Evolutionary conservation across 2,113 vertebrate genomes (phyloP).

Genomic region (Melanerpes formicivorus): DNA sequence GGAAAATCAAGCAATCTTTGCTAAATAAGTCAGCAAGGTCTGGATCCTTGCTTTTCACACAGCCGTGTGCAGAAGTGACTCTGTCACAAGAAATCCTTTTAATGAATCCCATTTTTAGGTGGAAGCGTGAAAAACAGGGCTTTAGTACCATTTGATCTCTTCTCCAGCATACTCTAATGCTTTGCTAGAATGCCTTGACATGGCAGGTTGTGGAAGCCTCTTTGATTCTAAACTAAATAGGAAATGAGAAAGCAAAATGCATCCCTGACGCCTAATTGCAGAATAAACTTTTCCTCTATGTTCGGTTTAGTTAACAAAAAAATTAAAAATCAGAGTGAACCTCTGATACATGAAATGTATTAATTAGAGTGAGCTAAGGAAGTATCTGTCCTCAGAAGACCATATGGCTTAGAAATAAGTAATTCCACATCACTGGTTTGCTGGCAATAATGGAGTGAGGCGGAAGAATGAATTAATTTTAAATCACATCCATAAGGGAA

Average conservation of each 20-base stretch:
- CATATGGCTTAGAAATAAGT: slow-evolving; percentile 67
- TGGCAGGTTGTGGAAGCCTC: background rate
- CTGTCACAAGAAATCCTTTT: slow-evolving; percentile 25
- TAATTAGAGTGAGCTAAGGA: slow-evolving; percentile 56
- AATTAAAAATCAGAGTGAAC: slow-evolving; percentile 14
- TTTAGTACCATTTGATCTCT: slow-evolving; percentile 11
- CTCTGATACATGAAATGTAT: slow-evolving; percentile 37
- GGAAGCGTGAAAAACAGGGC: background rate
- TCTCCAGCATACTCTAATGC: background rate
- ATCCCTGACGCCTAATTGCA: background rate
- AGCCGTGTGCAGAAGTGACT: background rate
- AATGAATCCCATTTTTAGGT: slow-evolving; percentile 36
- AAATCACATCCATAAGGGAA: slow-evolving; percentile 66
- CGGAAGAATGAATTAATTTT: slow-evolving; percentile 68
- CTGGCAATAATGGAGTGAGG: slow-evolving; percentile 64
- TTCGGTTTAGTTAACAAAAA: background rate
- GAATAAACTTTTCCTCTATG: slow-evolving; percentile 20
- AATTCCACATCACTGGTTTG: slow-evolving; percentile 72
- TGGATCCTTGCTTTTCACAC: background rate
- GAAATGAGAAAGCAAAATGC: background rate
- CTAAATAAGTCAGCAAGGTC: slow-evolving; percentile 29
- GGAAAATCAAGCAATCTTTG: background rate
- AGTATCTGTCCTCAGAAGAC: slow-evolving; percentile 61
- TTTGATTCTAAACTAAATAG: slow-evolving; percentile 29
- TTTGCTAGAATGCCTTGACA: background rate